Evolutionary conservation across 2,113 vertebrate genomes (phyloP).

Genomic region (Macrotis lagotis): DNA sequence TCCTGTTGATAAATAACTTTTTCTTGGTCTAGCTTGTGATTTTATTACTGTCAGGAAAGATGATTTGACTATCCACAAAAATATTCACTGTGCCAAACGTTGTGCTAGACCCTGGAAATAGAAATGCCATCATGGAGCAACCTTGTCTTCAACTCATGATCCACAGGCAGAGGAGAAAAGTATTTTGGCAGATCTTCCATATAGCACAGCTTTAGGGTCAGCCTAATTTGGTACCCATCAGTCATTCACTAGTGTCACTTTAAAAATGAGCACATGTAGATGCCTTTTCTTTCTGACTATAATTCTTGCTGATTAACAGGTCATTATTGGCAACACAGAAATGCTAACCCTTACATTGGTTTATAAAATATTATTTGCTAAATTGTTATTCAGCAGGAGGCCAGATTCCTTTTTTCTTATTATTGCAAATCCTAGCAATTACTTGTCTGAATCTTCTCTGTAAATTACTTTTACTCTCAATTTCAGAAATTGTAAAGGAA

Average conservation of each 20-base stretch:
- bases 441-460: conserved; percentile 53
- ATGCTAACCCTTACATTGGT: conserved; percentile 29
- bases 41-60: neutral
- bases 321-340: conserved; percentile 57
- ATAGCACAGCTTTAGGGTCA: neutral
- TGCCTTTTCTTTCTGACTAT: neutral
- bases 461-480: conserved; percentile 60
- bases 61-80: neutral
- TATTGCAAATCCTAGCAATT: conserved; percentile 60
- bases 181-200: neutral
- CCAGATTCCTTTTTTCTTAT: conserved; percentile 40
- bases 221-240: neutral
- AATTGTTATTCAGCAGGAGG: conserved; percentile 43
- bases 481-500: conserved; percentile 38
- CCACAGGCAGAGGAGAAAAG: conserved; percentile 10
- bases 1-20: neutral
- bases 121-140: neutral
- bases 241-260: neutral
- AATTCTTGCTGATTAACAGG: conserved; percentile 42
- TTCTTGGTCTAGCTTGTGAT: neutral
- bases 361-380: conserved; percentile 59
- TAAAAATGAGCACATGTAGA: neutral
- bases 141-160: neutral
- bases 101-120: neutral
- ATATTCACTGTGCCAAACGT: neutral